These are phyloP conservation scores for Diadophis punctatus DNA, from an alignment of 2,113 vertebrate genomes.

Conservation along the genomic window DNA sequence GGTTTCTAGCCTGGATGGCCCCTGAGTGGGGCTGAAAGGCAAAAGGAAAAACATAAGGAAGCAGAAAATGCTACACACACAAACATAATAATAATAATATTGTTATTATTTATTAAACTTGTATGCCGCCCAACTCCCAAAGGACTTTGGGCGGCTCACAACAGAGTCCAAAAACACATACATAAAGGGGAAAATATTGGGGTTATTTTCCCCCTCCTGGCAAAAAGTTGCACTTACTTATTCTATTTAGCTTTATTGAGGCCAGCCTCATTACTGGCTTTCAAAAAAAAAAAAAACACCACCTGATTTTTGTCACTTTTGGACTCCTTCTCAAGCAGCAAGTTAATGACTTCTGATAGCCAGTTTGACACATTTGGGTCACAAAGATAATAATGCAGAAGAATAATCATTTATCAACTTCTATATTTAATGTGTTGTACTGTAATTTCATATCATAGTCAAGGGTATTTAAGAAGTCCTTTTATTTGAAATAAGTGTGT, in stretches of 20 bases:
- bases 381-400: slow-evolving; percentile 19
- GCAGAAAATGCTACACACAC: too few species aligned
- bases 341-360: slow-evolving; percentile 8
- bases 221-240: background rate
- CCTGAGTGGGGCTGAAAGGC: too few species aligned
- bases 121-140: too few species aligned
- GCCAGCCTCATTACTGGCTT: background rate
- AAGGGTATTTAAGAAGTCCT: slow-evolving; percentile 6
- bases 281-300: background rate
- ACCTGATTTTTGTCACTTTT: slow-evolving; percentile 1
- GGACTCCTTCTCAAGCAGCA: slow-evolving; percentile 6
- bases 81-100: too few species aligned
- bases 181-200: background rate
- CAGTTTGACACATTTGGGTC: slow-evolving; percentile 8
- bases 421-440: slow-evolving; percentile 1
- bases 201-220: background rate
- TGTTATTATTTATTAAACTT: too few species aligned
- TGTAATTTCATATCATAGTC: background rate
- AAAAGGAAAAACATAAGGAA: too few species aligned
- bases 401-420: slow-evolving; percentile 7
- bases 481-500: background rate
- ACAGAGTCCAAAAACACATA: too few species aligned
- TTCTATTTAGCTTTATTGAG: slow-evolving; percentile 3
- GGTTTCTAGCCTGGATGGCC: too few species aligned
- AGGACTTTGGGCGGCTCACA: too few species aligned